Evolutionary conservation across 1,140 invertebrate species (phyloP), one percentile per base, ranked within the genome.

Genomic region (Ectropis grisescens): DNA sequence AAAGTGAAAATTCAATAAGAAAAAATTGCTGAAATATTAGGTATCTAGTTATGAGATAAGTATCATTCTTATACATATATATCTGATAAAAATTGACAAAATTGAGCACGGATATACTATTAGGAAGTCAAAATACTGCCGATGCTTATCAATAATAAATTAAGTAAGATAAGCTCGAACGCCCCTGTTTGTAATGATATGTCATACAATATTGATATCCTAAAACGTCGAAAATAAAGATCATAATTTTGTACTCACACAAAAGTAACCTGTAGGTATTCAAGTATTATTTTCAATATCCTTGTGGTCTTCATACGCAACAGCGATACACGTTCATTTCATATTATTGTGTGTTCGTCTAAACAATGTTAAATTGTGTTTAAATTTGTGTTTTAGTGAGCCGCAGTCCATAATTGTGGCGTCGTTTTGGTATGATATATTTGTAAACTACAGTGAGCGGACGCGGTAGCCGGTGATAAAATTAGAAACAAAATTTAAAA

Each of bases 251-350:
- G 47, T 79, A 75, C 66, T 66, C 53, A 38, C 59, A 43, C n/a
- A n/a, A n/a, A n/a, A n/a, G n/a, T n/a, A n/a, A n/a, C n/a, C n/a
- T n/a, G n/a, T n/a, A n/a, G n/a, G n/a, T n/a, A n/a, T n/a, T n/a
- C n/a, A n/a, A 57, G 57, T 31, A 56, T 58, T 66, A 58, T 65
- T 61, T 74, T 65, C 47, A 61, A 76, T 71, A 78, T 80, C 75
- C 75, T 78, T 80, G 75, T 80, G 75, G 75, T 80, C 72, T 80
- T 78, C 58, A 74, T 70, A 69, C 57, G 55, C 62, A 68, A 70
- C 70, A 74, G 68, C 69, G 66, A 68, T 70, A 70, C 69, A 64
- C 60, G 62, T 72, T 74, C 55, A 52, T 56, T 71, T 74, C 51
- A 49, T 65, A 61, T 41, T 59, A 37, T 58, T 58, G 53, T 64